phyloP scores from a whole-genome alignment of 2,888 invertebrate genomes.

The Sinentomon sp. region DNA sequence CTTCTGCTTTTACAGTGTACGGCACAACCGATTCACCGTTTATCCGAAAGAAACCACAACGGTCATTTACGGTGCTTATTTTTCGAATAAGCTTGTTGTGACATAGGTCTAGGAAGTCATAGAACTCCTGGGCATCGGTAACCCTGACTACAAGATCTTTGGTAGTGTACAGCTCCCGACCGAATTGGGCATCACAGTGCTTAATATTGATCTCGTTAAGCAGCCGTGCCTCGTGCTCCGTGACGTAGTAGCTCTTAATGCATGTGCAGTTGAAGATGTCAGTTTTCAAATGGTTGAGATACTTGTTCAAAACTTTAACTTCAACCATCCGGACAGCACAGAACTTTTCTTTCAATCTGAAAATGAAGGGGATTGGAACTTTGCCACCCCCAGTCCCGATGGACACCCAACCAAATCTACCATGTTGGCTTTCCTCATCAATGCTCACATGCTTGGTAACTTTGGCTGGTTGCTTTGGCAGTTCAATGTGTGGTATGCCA shows the following conservation, averaged over 20 bases:
- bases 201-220: constrained; percentile 74
- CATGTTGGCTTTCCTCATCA: constrained; percentile 23
- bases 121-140: constrained; percentile 66
- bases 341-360: constrained; percentile 52
- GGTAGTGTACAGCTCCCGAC: constrained; percentile 55
- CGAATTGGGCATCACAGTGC: constrained; percentile 74
- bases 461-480: constrained; percentile 18
- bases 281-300: constrained; percentile 59
- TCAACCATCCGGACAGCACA: constrained; percentile 87
- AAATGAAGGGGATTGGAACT: constrained; percentile 78
- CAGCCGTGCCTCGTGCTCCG: constrained; percentile 61
- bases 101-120: constrained; percentile 66
- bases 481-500: constrained; percentile 18
- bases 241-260: constrained; percentile 74
- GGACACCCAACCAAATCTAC: constrained; percentile 65
- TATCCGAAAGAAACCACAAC: constrained; percentile 70
- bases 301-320: constrained; percentile 47
- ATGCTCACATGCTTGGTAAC: constrained; percentile 22
- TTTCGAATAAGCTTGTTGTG: constrained; percentile 47
- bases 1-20: constrained; percentile 51
- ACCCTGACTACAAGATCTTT: constrained; percentile 72
- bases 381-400: no score
- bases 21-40: constrained; percentile 83
- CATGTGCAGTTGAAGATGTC: constrained; percentile 75
- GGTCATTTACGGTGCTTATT: constrained; percentile 31